Conservation (phyloP, 2,888 invertebrate species). For the Dolichomitus sp. region DNA sequence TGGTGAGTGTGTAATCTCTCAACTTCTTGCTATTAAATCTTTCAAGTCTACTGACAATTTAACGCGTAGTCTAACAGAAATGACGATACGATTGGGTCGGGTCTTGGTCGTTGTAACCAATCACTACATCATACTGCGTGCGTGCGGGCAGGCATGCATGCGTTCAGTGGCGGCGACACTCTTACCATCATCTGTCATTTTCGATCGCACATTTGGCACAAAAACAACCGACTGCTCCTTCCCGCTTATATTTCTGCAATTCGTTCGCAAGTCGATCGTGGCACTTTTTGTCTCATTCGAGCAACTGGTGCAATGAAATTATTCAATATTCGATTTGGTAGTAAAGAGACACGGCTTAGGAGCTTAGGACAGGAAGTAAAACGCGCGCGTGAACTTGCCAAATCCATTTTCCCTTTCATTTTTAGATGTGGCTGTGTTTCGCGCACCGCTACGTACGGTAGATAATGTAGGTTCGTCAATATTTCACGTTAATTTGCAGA, state of each 20-base stretch:
- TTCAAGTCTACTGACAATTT: background rate
- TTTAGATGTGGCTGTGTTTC: background rate
- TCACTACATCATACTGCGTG: background rate
- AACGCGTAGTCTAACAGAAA: background rate
- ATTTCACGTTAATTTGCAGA: background rate
- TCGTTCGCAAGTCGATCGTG: too few relatives aligned
- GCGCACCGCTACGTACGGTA: background rate
- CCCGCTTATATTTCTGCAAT: too few relatives aligned
- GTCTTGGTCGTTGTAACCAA: background rate
- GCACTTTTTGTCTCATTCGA: too few relatives aligned
- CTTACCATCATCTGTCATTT: too few relatives aligned
- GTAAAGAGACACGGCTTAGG: too few relatives aligned
- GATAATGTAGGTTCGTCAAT: background rate
- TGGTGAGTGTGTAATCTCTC: constrained; percentile 40
- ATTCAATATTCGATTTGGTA: too few relatives aligned
- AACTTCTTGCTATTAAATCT: background rate
- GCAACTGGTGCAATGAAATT: too few relatives aligned
- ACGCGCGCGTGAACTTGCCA: background rate
- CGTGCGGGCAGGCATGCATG: too few relatives aligned
- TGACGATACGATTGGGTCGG: background rate
- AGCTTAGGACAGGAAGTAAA: background rate
- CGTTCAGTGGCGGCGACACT: too few relatives aligned
- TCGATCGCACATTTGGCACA: too few relatives aligned
- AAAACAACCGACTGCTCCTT: too few relatives aligned
- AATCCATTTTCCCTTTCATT: background rate